Percentiles rank a stretch among this genome's conserved stretches.
Conservation (phyloP, 1,140 invertebrate genomes). For the Lithobius niger region DNA sequence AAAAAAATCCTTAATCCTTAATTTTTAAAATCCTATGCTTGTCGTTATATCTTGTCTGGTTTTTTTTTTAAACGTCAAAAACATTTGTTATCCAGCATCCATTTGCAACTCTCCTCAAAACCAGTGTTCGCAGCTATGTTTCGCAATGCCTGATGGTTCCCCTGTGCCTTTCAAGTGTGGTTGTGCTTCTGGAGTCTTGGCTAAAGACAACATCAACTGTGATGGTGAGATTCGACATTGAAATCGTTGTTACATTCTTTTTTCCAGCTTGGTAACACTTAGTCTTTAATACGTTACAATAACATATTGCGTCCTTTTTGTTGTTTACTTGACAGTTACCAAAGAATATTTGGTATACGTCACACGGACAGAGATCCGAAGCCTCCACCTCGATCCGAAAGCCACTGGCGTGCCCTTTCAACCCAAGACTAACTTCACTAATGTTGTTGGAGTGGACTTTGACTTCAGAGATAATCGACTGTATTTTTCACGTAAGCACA, state of each 20-base stretch:
- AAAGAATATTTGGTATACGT: conserved; percentile 83
- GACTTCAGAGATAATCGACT: conserved; percentile 76
- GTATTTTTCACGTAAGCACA: conserved; percentile 55
- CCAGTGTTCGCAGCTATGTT: conserved; percentile 89
- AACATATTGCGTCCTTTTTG: conserved; percentile 1
- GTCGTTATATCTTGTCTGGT: conserved; percentile 13
- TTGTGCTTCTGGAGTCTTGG: conserved; percentile 71
- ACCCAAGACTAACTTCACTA: conserved; percentile 72
- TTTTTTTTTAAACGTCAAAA: conserved; percentile 3
- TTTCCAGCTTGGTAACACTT: not conserved
- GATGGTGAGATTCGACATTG: conserved; percentile 23
- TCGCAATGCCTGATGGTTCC: conserved; percentile 42
- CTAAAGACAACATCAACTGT: conserved; percentile 49
- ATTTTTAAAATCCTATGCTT: conserved; percentile 1
- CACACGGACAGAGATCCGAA: conserved; percentile 78
- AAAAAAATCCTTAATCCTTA: conserved; percentile 6
- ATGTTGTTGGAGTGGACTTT: conserved; percentile 93
- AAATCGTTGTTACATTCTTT: not conserved
- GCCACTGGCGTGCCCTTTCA: conserved; percentile 69
- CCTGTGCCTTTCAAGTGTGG: conserved; percentile 57
- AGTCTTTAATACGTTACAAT: not conserved
- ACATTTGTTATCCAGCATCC: conserved; percentile 34
- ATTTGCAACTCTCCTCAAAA: conserved; percentile 48
- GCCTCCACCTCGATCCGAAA: conserved; percentile 65
- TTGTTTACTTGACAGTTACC: conserved; percentile 39